phyloP scores from a whole-genome alignment of 1,140 invertebrate species.

The Lasioglossum albipes region DNA sequence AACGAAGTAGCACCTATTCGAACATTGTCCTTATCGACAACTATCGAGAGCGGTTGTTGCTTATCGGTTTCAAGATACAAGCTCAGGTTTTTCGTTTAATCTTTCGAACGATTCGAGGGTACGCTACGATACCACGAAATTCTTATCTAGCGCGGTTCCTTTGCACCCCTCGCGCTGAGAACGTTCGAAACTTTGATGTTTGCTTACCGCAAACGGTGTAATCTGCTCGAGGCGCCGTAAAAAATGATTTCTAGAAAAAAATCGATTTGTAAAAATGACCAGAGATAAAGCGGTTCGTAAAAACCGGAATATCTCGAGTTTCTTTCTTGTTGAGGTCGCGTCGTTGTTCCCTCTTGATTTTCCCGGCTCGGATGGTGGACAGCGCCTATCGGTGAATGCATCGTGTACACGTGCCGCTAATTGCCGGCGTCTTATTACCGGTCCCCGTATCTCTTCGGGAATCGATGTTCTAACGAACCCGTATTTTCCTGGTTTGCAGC shows the following conservation, averaged over 20 bases:
- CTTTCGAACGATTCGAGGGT: not conserved
- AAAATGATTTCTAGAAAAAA: too few species aligned
- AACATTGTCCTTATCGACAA: too few species aligned
- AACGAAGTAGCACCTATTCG: not conserved
- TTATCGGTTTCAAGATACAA: not conserved
- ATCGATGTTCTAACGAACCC: conserved; percentile 15
- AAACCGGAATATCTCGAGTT: too few species aligned
- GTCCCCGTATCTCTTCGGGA: not conserved
- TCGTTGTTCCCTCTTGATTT: conserved; percentile 11
- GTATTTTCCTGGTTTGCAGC: conserved; percentile 50
- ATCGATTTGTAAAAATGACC: too few species aligned
- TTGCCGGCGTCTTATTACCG: not conserved
- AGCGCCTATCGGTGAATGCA: conserved; percentile 7
- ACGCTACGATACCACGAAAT: too few species aligned
- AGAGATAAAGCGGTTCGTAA: too few species aligned
- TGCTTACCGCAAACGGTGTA: too few species aligned
- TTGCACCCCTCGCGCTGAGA: too few species aligned
- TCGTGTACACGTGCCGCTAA: conserved; percentile 2
- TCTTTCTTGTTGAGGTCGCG: too few species aligned
- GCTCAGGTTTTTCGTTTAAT: not conserved
- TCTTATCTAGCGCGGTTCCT: too few species aligned
- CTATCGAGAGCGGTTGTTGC: not conserved
- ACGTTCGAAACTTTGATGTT: too few species aligned
- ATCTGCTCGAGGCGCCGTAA: too few species aligned
- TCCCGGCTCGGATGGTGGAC: conserved; percentile 1